Evolutionary conservation across 2,797 vertebrate species (phyloP).

Genomic region (Taeniopygia guttata): DNA sequence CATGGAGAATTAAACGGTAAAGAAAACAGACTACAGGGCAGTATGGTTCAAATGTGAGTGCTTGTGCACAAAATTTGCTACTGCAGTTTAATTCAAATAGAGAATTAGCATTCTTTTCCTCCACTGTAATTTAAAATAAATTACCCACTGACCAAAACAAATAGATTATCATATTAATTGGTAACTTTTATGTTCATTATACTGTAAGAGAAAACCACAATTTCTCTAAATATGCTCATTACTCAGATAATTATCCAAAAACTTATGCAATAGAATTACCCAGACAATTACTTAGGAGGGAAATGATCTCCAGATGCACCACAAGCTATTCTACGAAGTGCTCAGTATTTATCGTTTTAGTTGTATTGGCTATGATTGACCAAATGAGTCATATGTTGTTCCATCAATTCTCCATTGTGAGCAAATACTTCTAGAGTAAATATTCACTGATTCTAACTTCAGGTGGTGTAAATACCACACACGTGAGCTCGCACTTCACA

Average conservation of each 20-base stretch:
- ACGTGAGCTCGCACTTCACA: background rate
- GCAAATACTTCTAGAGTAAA: background rate
- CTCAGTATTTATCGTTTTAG: slow-evolving; percentile 17
- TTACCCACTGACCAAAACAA: slow-evolving; percentile 45
- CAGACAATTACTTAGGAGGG: slow-evolving; percentile 8
- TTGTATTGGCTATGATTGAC: slow-evolving; percentile 23
- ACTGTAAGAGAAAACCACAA: slow-evolving; percentile 6
- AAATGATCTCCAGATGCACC: slow-evolving; percentile 42
- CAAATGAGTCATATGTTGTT: background rate
- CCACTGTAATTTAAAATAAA: slow-evolving; percentile 22
- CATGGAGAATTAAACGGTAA: slow-evolving; percentile 9
- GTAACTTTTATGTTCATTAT: slow-evolving; percentile 30
- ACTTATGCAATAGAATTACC: slow-evolving; percentile 35
- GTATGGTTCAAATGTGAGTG: background rate
- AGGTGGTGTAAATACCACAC: slow-evolving; percentile 4
- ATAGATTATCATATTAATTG: slow-evolving; percentile 50
- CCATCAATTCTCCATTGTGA: background rate
- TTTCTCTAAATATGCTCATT: slow-evolving; percentile 41
- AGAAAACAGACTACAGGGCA: background rate
- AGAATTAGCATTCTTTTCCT: slow-evolving; percentile 11
- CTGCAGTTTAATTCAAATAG: background rate
- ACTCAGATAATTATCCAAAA: slow-evolving; percentile 37
- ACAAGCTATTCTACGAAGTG: background rate
- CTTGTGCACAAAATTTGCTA: background rate
- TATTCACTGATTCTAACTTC: background rate